Evolutionary conservation across 2,113 vertebrate genomes (phyloP).

Genomic region (Motacilla alba): DNA sequence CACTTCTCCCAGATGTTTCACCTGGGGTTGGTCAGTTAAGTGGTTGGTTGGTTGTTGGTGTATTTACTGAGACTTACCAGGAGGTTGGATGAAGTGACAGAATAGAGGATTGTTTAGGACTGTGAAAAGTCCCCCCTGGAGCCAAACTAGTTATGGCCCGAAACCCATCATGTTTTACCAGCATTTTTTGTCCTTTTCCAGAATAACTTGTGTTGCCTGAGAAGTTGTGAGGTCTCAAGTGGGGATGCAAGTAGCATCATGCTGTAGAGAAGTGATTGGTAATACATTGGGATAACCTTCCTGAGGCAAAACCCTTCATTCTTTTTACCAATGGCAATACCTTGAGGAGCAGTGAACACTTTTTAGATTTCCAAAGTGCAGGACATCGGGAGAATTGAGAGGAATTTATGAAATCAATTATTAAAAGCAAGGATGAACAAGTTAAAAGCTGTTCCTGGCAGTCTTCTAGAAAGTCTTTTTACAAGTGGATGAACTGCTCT

Average conservation of each 20-base stretch:
- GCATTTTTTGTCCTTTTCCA: not conserved
- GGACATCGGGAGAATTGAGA: not conserved
- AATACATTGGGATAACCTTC: not conserved
- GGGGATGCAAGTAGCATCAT: not conserved
- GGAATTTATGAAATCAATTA: not conserved
- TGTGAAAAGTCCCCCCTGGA: not conserved
- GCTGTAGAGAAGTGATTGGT: accelerated
- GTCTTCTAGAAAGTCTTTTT: not conserved
- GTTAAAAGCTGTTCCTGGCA: constrained; percentile 18
- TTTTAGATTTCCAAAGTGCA: not conserved
- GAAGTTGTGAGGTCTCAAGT: not conserved
- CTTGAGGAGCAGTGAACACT: not conserved
- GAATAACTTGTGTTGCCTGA: not conserved
- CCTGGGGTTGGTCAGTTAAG: not conserved
- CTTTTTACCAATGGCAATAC: not conserved
- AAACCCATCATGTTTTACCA: not conserved
- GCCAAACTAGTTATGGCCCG: not conserved
- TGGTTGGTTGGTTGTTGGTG: not conserved
- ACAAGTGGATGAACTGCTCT: not conserved
- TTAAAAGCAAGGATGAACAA: not conserved
- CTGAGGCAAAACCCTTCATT: not conserved
- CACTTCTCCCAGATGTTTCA: not conserved
- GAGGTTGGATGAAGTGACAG: not conserved
- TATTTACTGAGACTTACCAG: not conserved
- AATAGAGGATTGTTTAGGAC: not conserved